Evolutionary conservation across 2,113 vertebrate genomes (phyloP), one percentile per base, ranked within the genome.

Genomic region (Vulpes vulpes): DNA sequence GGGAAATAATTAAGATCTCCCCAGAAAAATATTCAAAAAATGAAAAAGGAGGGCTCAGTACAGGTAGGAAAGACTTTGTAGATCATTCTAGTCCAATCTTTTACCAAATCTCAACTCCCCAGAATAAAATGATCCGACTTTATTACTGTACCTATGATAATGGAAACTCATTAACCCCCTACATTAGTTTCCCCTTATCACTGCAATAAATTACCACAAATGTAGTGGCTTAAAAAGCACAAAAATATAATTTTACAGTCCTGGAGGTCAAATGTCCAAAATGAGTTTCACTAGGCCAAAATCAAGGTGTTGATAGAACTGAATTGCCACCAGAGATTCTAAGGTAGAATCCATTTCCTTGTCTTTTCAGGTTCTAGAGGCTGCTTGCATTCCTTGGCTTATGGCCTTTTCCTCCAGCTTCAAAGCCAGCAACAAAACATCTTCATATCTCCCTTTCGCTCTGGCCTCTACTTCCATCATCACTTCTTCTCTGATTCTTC

Each of bases 1-100:
- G 12, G 17, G 25, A 65, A 76, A 88, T 96, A 91, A 5, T 15
- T 84, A 69, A 96, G 25, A 59, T 59, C 32, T 74, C 51, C 35
- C 76, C 55, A 74, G 32, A 73, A 89, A 94, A 97, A 81, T 60
- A 71, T n/a, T 53, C 8, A 51, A 82, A 79, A 89, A 94, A n/a
- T 57, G 19, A 89, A 84, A 80, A 92, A 64, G 49, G n/a, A 11
- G 14, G 10, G 16, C 20, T 96, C 25, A 80, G 16, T 95, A 4
- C 2, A 60, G 65, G 27, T 32, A 49, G 79, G 65, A 88, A 86
- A 90, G 51, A 35, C 32, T 59, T 92, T 67, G 16, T 53, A 73
- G 19, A 20, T 94, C 43, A 78, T 73, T 71, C 43, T 85, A 60
- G 23, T 79, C 11, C 1, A 53, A 51, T 89, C 60, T 27, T 82